Percentiles rank a stretch among this genome's conserved stretches.
These are phyloP conservation scores for Knipowitschia caucasica DNA, from an alignment of 2,797 vertebrate species.

Conservation along the genomic window DNA sequence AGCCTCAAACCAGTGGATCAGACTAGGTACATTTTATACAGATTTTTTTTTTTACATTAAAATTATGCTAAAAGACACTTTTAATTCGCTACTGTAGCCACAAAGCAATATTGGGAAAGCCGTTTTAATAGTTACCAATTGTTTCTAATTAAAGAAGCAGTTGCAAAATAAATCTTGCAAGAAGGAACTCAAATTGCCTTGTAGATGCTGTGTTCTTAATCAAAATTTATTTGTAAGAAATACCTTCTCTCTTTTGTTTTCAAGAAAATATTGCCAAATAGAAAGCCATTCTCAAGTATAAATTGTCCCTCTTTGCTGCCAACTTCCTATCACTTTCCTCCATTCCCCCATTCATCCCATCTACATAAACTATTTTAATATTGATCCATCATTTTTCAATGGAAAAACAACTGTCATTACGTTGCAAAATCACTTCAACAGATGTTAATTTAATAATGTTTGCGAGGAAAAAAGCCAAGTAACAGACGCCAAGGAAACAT, in stretches of 20 bases:
- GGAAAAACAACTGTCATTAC: constrained; percentile 59
- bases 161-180: too few species aligned
- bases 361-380: constrained; percentile 54
- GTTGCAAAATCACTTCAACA: constrained; percentile 59
- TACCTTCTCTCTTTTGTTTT: neutral
- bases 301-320: neutral
- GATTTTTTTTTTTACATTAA: too few species aligned
- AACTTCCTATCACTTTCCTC: constrained; percentile 2
- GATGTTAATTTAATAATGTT: constrained; percentile 76
- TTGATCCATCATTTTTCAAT: constrained; percentile 59
- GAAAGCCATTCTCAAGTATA: neutral
- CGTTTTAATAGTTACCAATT: too few species aligned
- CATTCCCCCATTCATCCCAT: constrained; percentile 24
- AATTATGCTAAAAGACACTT: too few species aligned
- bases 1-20: too few species aligned
- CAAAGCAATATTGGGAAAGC: too few species aligned
- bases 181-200: too few species aligned
- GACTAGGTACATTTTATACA: too few species aligned
- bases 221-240: too few species aligned
- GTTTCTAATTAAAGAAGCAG: too few species aligned
- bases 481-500: constrained; percentile 62
- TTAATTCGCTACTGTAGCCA: too few species aligned
- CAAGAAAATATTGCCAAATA: neutral
- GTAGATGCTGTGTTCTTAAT: too few species aligned
- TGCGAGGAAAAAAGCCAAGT: constrained; percentile 65